Percentiles rank a stretch among this genome's conserved stretches.
These are phyloP conservation scores for Tenthredo mesomela DNA, from an alignment of 2,888 invertebrate species.

Conservation along the genomic window DNA sequence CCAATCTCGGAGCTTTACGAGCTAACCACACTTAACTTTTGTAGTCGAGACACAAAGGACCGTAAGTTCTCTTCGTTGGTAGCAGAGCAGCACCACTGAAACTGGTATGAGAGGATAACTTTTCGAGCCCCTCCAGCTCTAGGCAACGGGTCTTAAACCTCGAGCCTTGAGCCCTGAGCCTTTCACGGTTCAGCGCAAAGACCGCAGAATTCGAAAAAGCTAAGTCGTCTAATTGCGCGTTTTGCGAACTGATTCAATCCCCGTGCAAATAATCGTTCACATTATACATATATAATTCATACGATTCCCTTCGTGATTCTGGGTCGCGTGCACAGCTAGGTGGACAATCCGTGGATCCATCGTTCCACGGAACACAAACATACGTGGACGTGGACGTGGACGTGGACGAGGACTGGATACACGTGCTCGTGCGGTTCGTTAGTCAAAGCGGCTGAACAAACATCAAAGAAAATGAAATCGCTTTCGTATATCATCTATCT, in stretches of 20 bases:
- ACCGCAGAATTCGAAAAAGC: background rate
- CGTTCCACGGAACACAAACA: background rate
- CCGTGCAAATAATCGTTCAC: background rate
- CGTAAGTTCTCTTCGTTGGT: slow-evolving; percentile 9
- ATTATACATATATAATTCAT: background rate
- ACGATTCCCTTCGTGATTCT: background rate
- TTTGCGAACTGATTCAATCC: background rate
- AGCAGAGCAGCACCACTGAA: background rate
- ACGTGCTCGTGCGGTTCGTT: slow-evolving; percentile 60
- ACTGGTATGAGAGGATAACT: background rate
- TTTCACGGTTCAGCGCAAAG: background rate
- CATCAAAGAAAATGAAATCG: slow-evolving; percentile 60
- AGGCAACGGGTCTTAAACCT: background rate
- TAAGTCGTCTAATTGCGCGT: background rate
- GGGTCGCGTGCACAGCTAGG: background rate
- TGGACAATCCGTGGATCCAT: background rate
- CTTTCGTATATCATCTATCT: slow-evolving; percentile 7
- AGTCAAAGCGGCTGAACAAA: slow-evolving; percentile 65
- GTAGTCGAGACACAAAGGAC: slow-evolving; percentile 22
- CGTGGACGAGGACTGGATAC: background rate
- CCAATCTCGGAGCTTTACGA: slow-evolving; percentile 40
- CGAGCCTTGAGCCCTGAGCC: background rate
- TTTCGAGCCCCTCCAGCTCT: background rate
- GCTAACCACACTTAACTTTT: slow-evolving; percentile 43
- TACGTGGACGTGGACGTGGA: background rate